A percentile compares a stretch with the other conserved stretches of the same genome.
phyloP scores from a whole-genome alignment of 2,888 invertebrate genomes.

The Limnephilus auricula region DNA sequence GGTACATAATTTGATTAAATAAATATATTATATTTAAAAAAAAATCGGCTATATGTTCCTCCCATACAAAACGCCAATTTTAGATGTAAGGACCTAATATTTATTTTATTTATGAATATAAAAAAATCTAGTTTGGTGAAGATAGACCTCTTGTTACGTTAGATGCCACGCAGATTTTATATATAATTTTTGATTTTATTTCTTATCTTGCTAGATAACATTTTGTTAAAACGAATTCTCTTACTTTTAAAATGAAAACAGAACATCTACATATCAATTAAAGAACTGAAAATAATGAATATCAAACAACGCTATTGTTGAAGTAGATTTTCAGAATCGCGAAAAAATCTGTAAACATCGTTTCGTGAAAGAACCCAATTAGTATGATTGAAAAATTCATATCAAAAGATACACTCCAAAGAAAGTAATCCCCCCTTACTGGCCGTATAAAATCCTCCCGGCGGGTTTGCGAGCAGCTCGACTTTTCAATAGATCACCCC shows the following conservation, averaged over 20 bases:
- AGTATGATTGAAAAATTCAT: constrained; percentile 43
- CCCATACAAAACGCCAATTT: too few species aligned
- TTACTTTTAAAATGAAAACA: not conserved
- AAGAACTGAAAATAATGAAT: not conserved
- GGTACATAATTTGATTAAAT: too few species aligned
- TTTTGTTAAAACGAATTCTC: not conserved
- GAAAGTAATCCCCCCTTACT: constrained; percentile 4
- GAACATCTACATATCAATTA: not conserved
- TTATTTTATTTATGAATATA: too few species aligned
- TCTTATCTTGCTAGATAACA: too few species aligned
- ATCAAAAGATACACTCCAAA: constrained; percentile 16
- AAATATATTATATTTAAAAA: too few species aligned
- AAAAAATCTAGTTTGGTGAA: too few species aligned
- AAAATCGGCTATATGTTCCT: too few species aligned
- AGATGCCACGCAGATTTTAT: too few species aligned
- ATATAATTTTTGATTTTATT: too few species aligned
- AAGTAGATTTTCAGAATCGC: not conserved
- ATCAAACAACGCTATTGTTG: not conserved
- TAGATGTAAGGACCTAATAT: too few species aligned
- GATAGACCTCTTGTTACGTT: too few species aligned
- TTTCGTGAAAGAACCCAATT: constrained; percentile 26
- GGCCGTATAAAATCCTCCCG: constrained; percentile 22
- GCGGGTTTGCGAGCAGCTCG: constrained; percentile 54
- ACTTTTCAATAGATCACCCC: constrained; percentile 60
- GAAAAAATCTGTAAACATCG: not conserved